Percentiles rank a stretch among this genome's conserved stretches.
These are phyloP conservation scores for Pseudomugil gertrudae DNA, from an alignment of 2,797 vertebrate genomes.

Conservation along the genomic window DNA sequence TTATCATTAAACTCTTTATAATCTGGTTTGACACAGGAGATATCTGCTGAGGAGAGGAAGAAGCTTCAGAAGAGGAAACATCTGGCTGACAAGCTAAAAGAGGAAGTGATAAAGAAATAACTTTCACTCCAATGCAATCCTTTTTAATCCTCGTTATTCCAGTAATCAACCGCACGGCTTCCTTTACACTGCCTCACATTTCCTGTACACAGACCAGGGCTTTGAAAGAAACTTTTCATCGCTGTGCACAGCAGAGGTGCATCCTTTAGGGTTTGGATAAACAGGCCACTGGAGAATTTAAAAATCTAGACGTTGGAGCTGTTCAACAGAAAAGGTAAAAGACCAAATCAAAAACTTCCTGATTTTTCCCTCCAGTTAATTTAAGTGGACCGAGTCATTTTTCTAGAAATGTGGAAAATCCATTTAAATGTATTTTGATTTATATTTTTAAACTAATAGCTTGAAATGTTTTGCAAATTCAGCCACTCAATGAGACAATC, in stretches of 20 bases:
- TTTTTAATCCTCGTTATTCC: conserved; percentile 19
- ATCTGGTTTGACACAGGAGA: conserved; percentile 76
- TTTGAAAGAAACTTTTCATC: conserved; percentile 20
- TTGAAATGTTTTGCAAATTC: neutral
- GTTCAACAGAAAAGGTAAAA: neutral
- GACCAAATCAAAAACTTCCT: neutral
- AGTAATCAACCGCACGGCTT: conserved; percentile 37
- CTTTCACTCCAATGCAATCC: conserved; percentile 27
- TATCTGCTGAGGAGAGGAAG: conserved; percentile 92
- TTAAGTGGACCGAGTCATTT: neutral
- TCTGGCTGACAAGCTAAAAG: conserved; percentile 96
- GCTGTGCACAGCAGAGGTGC: neutral
- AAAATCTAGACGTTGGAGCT: neutral
- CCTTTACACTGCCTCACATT: conserved; percentile 27
- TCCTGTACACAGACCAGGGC: conserved; percentile 8
- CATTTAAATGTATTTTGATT: no score
- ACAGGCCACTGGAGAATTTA: conserved; percentile 9
- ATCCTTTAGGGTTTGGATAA: neutral
- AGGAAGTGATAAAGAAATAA: conserved; percentile 96
- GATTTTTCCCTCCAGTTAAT: neutral
- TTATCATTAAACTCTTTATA: conserved; percentile 7
- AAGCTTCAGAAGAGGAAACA: conserved; percentile 92
- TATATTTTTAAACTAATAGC: no score
- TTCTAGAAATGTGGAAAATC: neutral
- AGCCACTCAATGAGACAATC: neutral